Base-by-base conservation (phyloP, 2,888 invertebrate genomes). In the Himalopsyche anomala region DNA sequence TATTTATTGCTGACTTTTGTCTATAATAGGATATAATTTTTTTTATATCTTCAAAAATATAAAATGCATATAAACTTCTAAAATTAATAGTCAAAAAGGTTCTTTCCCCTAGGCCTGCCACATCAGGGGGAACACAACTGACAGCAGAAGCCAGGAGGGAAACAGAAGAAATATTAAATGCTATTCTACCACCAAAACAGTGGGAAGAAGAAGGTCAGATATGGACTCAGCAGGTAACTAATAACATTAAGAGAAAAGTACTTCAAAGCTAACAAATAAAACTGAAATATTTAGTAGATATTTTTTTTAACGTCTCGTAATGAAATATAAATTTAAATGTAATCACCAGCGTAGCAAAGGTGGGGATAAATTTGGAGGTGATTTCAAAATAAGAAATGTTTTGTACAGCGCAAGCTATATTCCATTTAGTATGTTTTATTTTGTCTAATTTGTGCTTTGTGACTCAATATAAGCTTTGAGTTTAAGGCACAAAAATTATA, bases 201-300 rank as follows among this genome's bases (percentile, higher is more conserved):
- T 99, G 98, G 98, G 97, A 97, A 90, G 97, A 98, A 91, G 96
- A 97, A 89, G 98, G 97, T 1, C 97, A 98, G 91, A 93, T 97
- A 90, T 98, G 98, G 98, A 95, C 96, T 51, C 98, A 98, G 92
- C 96, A 96, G 91, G 96, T 96, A 85, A 81, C 12, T 4, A 38
- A 36, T 81, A 19, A 11, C 80, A 82, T 79, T 84, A n/a, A 8
- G 45, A 2, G 42, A 45, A 9, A 45, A 45, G 9, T 45, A 45
- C 8, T 8, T 45, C 2, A 45, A 45, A 6, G 40, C 40, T 40
- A 6, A 0, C 2, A 45, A 45, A 9, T 6, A 45, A n/a, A 42
- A 8, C 42, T 45, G 45, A 45, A 45, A 45, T 45, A 45, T 45
- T 42, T 1, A 9, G 69, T 69, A 15, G 62, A 87, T 28, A 45